Evolutionary conservation across 2,888 invertebrate genomes (phyloP), one percentile per base, ranked within the genome.

Genomic region (Acanthosepion esculentum): DNA sequence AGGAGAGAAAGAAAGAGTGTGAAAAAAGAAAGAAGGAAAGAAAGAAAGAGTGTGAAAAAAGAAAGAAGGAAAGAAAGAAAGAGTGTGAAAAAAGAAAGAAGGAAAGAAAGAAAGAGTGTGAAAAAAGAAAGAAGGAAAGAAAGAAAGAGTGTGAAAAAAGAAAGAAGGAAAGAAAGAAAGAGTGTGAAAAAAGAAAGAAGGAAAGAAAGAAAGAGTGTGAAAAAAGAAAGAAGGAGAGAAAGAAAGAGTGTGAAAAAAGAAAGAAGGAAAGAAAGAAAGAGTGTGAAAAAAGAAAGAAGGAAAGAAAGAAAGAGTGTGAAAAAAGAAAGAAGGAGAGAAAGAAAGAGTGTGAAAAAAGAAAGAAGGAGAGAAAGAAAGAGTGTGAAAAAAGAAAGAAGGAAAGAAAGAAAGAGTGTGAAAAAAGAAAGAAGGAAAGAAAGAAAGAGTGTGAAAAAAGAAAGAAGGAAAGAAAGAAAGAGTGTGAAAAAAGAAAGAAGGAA

Each of bases 121-220:
- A n/a, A n/a, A n/a, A 41, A 41, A 41, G n/a, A n/a, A n/a, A n/a
- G n/a, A n/a, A n/a, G n/a, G n/a, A n/a, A n/a, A n/a, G n/a, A 29
- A 4, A 29, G 0, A 59, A 29, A 20, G 8, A 29, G 3, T n/a
- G n/a, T n/a, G n/a, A n/a, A 64, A 0, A 29, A 20, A 2, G 0
- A 29, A 6, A 20, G 64, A 29, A 20, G 29, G 26, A 10, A 64
- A 5, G 10, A 26, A 29, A 64, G 26, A 29, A 29, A 64, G 1
- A 23, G 0, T 7, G 41, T n/a, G n/a, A n/a, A n/a, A n/a, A 41
- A 41, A 41, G n/a, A n/a, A n/a, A n/a, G n/a, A n/a, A 29, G 7
- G 8, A 29, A 29, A 64, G 1, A 29, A 20, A 2, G 0, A 29
- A 6, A 20, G 64, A 29, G n/a, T n/a, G n/a, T n/a, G n/a, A 20